Percentiles rank a stretch among this genome's conserved stretches.
Evolutionary conservation across 2,888 invertebrate species (phyloP).

Genomic region (Gandaritis pyraliata): DNA sequence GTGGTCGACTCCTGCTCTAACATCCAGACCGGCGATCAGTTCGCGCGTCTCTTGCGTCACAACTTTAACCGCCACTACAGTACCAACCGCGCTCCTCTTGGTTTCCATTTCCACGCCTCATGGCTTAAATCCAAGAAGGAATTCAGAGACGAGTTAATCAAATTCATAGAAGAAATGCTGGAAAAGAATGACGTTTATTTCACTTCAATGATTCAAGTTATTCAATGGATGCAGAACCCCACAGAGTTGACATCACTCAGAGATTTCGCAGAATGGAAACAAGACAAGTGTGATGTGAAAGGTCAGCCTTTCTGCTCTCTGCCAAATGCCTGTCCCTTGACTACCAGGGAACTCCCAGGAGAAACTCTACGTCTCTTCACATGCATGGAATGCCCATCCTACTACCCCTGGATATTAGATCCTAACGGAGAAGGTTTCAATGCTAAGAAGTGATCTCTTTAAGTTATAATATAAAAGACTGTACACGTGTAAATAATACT

Average conservation of each 20-base stretch:
- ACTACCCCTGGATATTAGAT: slow-evolving; percentile 97
- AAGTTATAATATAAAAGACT: slow-evolving; percentile 79
- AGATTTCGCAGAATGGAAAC: slow-evolving; percentile 97
- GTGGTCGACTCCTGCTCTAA: slow-evolving; percentile 98
- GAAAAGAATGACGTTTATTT: slow-evolving; percentile 96
- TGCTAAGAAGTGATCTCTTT: slow-evolving; percentile 88
- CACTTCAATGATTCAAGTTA: slow-evolving; percentile 95
- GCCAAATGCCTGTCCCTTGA: slow-evolving; percentile 95
- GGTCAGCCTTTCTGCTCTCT: slow-evolving; percentile 96
- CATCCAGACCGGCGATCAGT: slow-evolving; percentile 95
- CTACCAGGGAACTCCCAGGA: slow-evolving; percentile 95
- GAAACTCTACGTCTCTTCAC: slow-evolving; percentile 96
- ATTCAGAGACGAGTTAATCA: slow-evolving; percentile 94
- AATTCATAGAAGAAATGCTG: slow-evolving; percentile 97
- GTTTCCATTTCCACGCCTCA: slow-evolving; percentile 96
- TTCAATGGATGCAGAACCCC: slow-evolving; percentile 98
- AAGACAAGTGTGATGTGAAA: slow-evolving; percentile 96
- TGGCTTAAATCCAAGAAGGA: slow-evolving; percentile 98
- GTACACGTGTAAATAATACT: slow-evolving; percentile 84
- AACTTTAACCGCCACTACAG: slow-evolving; percentile 97
- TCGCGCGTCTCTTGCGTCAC: slow-evolving; percentile 94
- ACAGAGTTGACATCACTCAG: slow-evolving; percentile 93
- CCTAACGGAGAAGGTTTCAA: slow-evolving; percentile 97
- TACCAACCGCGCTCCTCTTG: slow-evolving; percentile 96
- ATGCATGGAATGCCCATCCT: slow-evolving; percentile 97